Base-by-base conservation (phyloP, 2,888 invertebrate species). In the Dolichomitus sp. region DNA sequence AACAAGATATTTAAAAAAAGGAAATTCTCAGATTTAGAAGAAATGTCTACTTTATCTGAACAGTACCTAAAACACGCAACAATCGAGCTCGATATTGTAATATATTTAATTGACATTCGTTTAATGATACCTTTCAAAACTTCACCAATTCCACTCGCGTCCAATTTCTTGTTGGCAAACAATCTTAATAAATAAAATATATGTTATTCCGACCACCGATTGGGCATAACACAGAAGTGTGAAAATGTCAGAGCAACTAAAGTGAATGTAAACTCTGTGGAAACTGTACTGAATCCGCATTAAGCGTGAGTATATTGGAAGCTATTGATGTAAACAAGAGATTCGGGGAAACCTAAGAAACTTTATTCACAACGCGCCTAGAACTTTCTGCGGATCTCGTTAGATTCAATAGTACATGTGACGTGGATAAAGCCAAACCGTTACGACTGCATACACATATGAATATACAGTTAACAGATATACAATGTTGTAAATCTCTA, bases 401-500 rank as follows among this genome's bases (percentile, higher is more conserved):
- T 9, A 0, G 61, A 63, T 40, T 37, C 17, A 42, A 40, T 40
- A 9, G 40, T 19, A 19, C 37, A 12, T 5, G n/a, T 40, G 40
- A 40, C 23, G 14, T n/a, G 40, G 40, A 63, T 40, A 40, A 40
- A 19, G 40, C 40, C 19, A 40, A 63, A 37, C 40, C 30, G 30
- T 57, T 57, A 42, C 70, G 23, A 42, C 11, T 42, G 50, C 27
- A 19, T 40, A 27, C 57, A 33, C n/a, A 37, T 54, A 42, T 54
- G n/a, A 70, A 70, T 27, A 42, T 45, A 27, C 17, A n/a, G 11
- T n/a, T 70, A 14, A n/a, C 30, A 48, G 48, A 11, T 59, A 9
- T 45, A 17, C 57, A n/a, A 17, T 54, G 9, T 54, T 27, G 11
- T 11, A 17, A 9, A 37, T 37, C 5, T 57, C 14, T 37, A 30